These are phyloP conservation scores for Agapornis roseicollis DNA, from an alignment of 2,113 vertebrate genomes.

Conservation along the genomic window DNA sequence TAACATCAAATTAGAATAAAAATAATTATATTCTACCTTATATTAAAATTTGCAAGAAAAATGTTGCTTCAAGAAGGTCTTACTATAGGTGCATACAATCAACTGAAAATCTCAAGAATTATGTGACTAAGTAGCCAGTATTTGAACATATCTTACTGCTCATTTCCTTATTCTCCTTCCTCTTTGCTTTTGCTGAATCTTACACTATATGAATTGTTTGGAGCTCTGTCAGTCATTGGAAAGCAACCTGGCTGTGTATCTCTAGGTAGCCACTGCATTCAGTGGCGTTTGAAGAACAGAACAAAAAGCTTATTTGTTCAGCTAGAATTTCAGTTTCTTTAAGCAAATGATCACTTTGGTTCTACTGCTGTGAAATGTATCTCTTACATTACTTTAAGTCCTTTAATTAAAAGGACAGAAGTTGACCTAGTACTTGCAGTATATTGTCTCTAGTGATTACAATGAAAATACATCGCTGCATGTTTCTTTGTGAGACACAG, in stretches of 20 bases:
- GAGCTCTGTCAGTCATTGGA: background rate
- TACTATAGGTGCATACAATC: background rate
- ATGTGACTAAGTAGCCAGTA: background rate
- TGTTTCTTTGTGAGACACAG: background rate
- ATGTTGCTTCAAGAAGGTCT: background rate
- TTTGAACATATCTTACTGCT: background rate
- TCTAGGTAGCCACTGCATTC: background rate
- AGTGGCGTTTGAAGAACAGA: background rate
- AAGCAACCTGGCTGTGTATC: background rate
- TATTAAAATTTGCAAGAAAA: background rate
- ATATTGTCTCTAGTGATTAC: background rate
- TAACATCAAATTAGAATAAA: background rate
- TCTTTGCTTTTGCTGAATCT: background rate
- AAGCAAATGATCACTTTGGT: background rate
- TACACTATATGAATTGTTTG: background rate
- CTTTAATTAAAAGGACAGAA: background rate
- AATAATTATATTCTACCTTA: background rate
- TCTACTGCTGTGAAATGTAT: background rate
- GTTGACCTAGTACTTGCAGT: background rate
- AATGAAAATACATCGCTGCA: background rate
- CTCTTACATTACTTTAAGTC: background rate
- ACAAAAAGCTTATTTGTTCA: background rate
- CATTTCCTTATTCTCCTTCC: background rate
- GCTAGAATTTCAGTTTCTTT: background rate
- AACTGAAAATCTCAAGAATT: background rate